phyloP scores from a whole-genome alignment of 2,797 vertebrate species.

The Buphagus erythrorhynchus region DNA sequence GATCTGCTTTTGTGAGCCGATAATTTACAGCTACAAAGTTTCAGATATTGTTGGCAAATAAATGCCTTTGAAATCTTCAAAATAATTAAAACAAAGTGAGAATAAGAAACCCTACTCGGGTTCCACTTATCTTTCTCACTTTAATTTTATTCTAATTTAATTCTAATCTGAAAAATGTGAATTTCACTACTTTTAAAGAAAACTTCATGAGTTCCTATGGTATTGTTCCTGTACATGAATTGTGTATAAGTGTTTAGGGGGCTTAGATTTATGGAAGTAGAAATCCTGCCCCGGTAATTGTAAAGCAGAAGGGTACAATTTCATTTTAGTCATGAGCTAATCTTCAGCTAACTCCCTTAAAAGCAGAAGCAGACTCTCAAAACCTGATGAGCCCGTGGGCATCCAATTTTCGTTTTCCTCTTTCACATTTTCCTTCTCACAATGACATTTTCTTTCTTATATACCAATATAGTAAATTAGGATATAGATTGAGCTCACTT shows the following conservation, averaged over 20 bases:
- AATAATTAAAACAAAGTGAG: background rate
- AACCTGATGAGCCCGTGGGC: background rate
- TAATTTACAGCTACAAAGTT: background rate
- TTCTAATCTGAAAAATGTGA: background rate
- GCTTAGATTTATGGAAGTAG: background rate
- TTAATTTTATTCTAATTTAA: background rate
- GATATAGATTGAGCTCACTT: background rate
- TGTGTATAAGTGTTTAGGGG: background rate
- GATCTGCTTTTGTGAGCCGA: background rate
- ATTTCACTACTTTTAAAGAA: background rate
- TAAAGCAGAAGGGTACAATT: background rate
- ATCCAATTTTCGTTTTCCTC: slow-evolving; percentile 20
- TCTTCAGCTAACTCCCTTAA: slow-evolving; percentile 30
- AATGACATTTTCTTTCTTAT: background rate
- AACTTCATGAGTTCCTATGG: background rate
- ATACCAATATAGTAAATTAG: background rate
- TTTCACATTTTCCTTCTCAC: background rate
- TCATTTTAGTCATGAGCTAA: background rate
- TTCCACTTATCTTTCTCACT: background rate
- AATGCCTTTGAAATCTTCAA: background rate
- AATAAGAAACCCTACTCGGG: background rate
- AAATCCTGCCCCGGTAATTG: background rate
- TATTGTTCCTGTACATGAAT: background rate
- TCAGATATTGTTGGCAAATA: background rate
- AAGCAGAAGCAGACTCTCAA: background rate